Conservation (phyloP, 2,797 vertebrate species). For the Danio choprae region DNA sequence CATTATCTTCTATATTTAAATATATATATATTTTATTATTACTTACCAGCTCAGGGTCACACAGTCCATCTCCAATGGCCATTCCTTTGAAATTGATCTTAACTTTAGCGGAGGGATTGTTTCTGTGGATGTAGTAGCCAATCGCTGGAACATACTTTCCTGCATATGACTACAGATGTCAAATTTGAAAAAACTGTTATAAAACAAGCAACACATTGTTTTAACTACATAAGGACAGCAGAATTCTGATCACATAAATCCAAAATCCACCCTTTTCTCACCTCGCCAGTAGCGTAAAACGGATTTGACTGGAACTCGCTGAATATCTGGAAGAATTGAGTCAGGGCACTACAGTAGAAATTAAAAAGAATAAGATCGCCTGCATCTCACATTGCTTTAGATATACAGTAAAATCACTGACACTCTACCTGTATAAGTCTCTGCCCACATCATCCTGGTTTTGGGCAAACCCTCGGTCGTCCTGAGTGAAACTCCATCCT, state of each 20-base stretch:
- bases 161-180: constrained; percentile 76
- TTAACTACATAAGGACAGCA: neutral
- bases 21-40: neutral
- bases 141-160: constrained; percentile 86
- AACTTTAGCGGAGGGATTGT: constrained; percentile 77
- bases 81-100: constrained; percentile 86
- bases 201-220: neutral
- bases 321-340: constrained; percentile 87
- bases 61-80: constrained; percentile 83
- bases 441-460: constrained; percentile 82
- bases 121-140: constrained; percentile 83
- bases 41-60: constrained; percentile 85
- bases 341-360: constrained; percentile 75
- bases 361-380: constrained; percentile 33
- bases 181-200: neutral
- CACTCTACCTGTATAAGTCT: constrained; percentile 80
- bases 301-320: constrained; percentile 85
- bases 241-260: constrained; percentile 21
- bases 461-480: constrained; percentile 73
- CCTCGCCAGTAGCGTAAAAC: constrained; percentile 88
- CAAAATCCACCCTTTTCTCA: constrained; percentile 61
- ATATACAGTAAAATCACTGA: neutral
- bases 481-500: constrained; percentile 84
- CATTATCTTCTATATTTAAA: neutral
- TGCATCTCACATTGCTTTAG: neutral